A percentile compares a stretch with the other conserved stretches of the same genome.
phyloP scores from a whole-genome alignment of 2,888 invertebrate genomes.

The Epirrita christyi region DNA sequence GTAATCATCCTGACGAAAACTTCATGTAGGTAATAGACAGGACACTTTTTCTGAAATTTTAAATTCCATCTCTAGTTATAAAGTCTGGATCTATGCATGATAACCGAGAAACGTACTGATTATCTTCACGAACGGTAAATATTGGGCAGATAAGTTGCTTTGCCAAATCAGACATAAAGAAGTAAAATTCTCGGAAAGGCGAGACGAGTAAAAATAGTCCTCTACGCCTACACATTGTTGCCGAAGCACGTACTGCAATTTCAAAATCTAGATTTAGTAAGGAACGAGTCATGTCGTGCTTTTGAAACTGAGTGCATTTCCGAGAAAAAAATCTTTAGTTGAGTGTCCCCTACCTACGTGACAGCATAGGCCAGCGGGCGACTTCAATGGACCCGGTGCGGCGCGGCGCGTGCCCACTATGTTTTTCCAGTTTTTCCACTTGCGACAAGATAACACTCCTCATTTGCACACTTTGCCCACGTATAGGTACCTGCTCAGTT shows the following conservation, averaged over 20 bases:
- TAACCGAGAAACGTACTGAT: slow-evolving; percentile 36
- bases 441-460: slow-evolving; percentile 38
- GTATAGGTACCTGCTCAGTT: slow-evolving; percentile 36
- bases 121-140: slow-evolving; percentile 37
- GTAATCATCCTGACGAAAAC: slow-evolving; percentile 17
- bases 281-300: slow-evolving; percentile 58
- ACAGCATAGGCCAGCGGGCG: slow-evolving; percentile 52
- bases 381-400: slow-evolving; percentile 60
- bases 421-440: slow-evolving; percentile 62
- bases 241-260: slow-evolving; percentile 70
- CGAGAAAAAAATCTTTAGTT: slow-evolving; percentile 62
- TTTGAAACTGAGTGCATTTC: slow-evolving; percentile 69
- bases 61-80: slow-evolving; percentile 28
- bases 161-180: slow-evolving; percentile 49
- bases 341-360: slow-evolving; percentile 66
- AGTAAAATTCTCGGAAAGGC: slow-evolving; percentile 50
- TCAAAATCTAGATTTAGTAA: slow-evolving; percentile 72
- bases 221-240: slow-evolving; percentile 57
- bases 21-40: slow-evolving; percentile 19
- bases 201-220: slow-evolving; percentile 48
- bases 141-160: slow-evolving; percentile 38
- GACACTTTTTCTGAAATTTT: slow-evolving; percentile 7
- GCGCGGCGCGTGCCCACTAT: slow-evolving; percentile 48
- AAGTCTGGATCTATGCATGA: slow-evolving; percentile 37
- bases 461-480: slow-evolving; percentile 43